These are phyloP conservation scores for Cherax quadricarinatus DNA, from an alignment of 1,140 invertebrate species.

Conservation along the genomic window DNA sequence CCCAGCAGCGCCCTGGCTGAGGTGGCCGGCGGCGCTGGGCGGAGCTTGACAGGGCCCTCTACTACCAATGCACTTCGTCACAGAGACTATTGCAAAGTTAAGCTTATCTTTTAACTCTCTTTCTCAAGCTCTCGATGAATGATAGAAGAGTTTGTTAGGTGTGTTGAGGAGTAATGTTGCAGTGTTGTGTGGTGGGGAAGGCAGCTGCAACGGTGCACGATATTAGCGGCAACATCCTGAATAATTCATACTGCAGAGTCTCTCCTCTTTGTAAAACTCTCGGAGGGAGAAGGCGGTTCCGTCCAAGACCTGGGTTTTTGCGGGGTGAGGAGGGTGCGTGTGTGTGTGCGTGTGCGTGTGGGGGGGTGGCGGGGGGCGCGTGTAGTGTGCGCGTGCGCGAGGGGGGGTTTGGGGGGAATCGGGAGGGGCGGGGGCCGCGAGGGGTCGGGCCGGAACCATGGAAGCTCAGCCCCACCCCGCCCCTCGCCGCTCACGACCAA, in stretches of 20 bases:
- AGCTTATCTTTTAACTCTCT: constrained; percentile 43
- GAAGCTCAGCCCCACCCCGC: constrained; percentile 73
- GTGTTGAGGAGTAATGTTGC: constrained; percentile 29
- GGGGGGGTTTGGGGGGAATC: constrained; percentile 61
- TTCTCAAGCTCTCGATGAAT: constrained; percentile 21
- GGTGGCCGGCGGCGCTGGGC: constrained; percentile 53
- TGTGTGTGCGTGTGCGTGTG: constrained; percentile 52
- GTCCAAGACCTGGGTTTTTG: constrained; percentile 70
- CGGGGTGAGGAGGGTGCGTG: constrained; percentile 70
- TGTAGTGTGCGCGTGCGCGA: constrained; percentile 68
- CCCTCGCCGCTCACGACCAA: constrained; percentile 74
- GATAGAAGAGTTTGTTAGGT: constrained; percentile 16
- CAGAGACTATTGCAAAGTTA: constrained; percentile 56
- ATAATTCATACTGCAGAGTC: constrained; percentile 70
- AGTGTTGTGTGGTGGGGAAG: constrained; percentile 8
- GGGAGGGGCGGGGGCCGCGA: constrained; percentile 63
- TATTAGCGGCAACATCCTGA: constrained; percentile 65
- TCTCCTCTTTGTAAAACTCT: constrained; percentile 67
- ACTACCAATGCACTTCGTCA: constrained; percentile 63
- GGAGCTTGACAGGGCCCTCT: constrained; percentile 44
- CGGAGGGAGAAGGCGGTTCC: constrained; percentile 70
- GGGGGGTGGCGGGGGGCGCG: constrained; percentile 67
- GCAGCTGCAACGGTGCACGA: constrained; percentile 50
- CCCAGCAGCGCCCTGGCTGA: constrained; percentile 27
- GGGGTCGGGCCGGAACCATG: constrained; percentile 73